These are phyloP conservation scores for Oryzias sinensis DNA, from an alignment of 2,797 vertebrate species.

Conservation along the genomic window DNA sequence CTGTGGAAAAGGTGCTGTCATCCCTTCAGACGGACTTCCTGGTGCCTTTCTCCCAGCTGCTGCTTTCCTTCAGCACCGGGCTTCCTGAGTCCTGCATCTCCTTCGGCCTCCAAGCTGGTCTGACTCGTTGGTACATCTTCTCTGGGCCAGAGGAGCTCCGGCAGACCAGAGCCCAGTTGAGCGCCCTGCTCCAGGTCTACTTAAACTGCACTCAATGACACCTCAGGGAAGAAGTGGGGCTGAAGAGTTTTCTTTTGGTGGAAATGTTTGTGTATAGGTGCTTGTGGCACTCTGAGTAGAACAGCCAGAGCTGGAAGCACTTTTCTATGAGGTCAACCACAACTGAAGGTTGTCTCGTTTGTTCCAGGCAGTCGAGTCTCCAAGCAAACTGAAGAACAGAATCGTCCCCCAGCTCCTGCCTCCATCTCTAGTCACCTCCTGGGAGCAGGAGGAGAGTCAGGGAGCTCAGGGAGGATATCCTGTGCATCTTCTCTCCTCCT, in stretches of 20 bases:
- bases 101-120: constrained; percentile 72
- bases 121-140: constrained; percentile 81
- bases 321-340: too few species aligned
- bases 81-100: constrained; percentile 85
- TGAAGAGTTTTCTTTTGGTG: too few species aligned
- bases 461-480: constrained; percentile 83
- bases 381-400: background rate
- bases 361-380: constrained; percentile 15
- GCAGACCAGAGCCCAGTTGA: constrained; percentile 77
- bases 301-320: too few species aligned
- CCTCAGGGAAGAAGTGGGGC: too few species aligned
- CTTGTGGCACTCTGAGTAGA: too few species aligned
- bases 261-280: too few species aligned
- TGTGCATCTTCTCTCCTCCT: constrained; percentile 69
- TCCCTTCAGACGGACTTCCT: constrained; percentile 77
- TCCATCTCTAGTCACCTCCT: constrained; percentile 82
- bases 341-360: background rate
- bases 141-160: constrained; percentile 75
- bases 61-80: constrained; percentile 75
- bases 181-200: constrained; percentile 64
- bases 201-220: too few species aligned
- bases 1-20: constrained; percentile 74
- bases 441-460: constrained; percentile 84
- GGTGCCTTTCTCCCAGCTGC: constrained; percentile 80
- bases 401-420: constrained; percentile 79